phyloP scores from a whole-genome alignment of 2,888 invertebrate genomes.

The Drosophila ustulata region DNA sequence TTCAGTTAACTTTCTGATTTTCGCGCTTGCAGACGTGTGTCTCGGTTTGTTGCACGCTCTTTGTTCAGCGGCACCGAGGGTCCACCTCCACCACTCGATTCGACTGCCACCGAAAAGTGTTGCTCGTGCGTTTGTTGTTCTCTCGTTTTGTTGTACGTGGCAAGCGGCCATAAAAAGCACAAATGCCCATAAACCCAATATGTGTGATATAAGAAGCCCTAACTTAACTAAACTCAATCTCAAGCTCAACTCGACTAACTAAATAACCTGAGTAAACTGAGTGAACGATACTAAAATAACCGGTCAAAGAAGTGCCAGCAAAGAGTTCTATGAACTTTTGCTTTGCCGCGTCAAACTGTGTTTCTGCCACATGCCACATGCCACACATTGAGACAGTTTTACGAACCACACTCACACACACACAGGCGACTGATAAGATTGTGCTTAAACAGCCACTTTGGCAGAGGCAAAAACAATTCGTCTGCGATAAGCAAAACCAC shows the following conservation, averaged over 20 bases:
- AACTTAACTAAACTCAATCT: constrained; percentile 4
- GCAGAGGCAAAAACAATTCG: constrained; percentile 2
- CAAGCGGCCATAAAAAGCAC: constrained; percentile 44
- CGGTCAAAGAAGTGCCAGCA: constrained; percentile 7
- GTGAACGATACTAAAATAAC: constrained; percentile 30
- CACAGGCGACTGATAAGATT: constrained; percentile 17
- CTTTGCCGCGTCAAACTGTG: constrained; percentile 33
- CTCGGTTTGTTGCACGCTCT: constrained; percentile 39
- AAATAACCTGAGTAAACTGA: constrained; percentile 30
- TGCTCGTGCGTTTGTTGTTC: constrained; percentile 18
- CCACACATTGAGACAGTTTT: constrained; percentile 33
- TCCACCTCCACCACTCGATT: background rate
- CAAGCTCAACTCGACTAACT: constrained; percentile 26
- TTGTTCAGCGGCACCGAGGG: background rate
- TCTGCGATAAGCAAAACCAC: constrained; percentile 15
- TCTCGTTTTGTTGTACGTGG: constrained; percentile 59
- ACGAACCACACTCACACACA: no score
- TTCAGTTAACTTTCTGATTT: constrained; percentile 84
- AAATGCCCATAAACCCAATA: constrained; percentile 22
- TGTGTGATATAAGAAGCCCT: constrained; percentile 39
- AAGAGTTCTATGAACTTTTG: constrained; percentile 54
- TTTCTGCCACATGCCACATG: constrained; percentile 17
- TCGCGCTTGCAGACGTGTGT: constrained; percentile 83
- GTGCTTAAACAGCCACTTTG: constrained; percentile 7
- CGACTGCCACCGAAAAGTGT: background rate